Base-by-base conservation (phyloP, 2,888 invertebrate genomes). In the Ligdia adustata region DNA sequence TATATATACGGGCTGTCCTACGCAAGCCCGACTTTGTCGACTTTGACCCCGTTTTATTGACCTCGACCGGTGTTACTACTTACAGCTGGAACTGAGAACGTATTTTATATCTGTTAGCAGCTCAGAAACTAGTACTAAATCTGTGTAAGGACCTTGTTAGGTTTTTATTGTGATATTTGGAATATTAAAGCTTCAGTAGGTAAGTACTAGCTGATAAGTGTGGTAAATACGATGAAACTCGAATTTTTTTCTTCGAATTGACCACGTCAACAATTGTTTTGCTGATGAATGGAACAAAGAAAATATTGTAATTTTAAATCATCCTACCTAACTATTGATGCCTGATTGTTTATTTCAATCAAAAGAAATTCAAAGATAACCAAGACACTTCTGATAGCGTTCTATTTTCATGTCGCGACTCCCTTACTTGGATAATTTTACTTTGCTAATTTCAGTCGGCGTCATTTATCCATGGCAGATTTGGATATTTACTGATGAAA, bases 1-100 rank as follows among this genome's bases (percentile, higher is more conserved):
- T 29, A 68, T 62, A n/a, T n/a, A n/a, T n/a, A n/a, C n/a, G n/a
- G n/a, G n/a, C 68, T 64, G 65, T 74, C 75, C 77, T 76, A 75
- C 67, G 60, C 56, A 47, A 50, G 60, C 52, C 33, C 72, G 85
- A 84, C 88, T 84, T 87, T 88, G 88, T 33, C 72, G 85, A 84
- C 88, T 84, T 87, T 88, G 88, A 87, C 88, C 88, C 57, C 78
- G 67, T 80, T 85, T 51, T 51, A 62, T 61, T 75, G 84, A 87
- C 88, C 87, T 82, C 82, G 75, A 74, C 74, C 75, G 67, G 7
- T 41, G 37, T 33, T 13, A 12, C 38, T n/a, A 2, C n/a, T n/a
- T 3, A 22, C 37, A 35, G 22, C 52, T 53, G 55, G 60, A 61
- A 56, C 55, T 56, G 22, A n/a, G 16, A n/a, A n/a, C 7, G 22